Evolutionary conservation across 2,113 vertebrate genomes (phyloP).

Genomic region (Actinemys pallida): DNA sequence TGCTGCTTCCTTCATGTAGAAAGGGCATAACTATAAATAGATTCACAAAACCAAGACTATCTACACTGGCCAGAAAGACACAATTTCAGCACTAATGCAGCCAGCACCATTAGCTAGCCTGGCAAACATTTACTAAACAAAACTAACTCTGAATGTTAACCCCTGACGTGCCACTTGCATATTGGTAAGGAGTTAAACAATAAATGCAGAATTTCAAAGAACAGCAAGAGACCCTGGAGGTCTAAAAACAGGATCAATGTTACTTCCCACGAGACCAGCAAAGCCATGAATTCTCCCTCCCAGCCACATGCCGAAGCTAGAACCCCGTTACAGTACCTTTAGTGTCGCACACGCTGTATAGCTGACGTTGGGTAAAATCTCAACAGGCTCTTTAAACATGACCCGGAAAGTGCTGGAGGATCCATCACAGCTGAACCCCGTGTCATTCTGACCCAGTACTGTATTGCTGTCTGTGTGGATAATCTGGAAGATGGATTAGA

Average conservation of each 20-base stretch:
- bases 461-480: slow-evolving; percentile 99
- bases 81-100: fast-evolving
- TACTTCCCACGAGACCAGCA: fast-evolving
- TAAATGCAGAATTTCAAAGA: neutral
- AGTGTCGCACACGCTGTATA: slow-evolving; percentile 96
- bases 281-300: fast-evolving
- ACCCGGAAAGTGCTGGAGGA: slow-evolving; percentile 96
- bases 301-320: fast-evolving
- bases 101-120: fast-evolving
- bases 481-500: slow-evolving; percentile 79
- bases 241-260: fast-evolving
- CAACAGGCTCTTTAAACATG: slow-evolving; percentile 98
- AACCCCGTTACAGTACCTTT: slow-evolving; percentile 81
- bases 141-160: neutral
- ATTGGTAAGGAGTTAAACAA: neutral
- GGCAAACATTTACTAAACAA: neutral
- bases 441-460: slow-evolving; percentile 95
- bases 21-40: neutral
- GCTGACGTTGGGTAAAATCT: slow-evolving; percentile 95
- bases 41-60: too few relatives aligned
- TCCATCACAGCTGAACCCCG: slow-evolving; percentile 97
- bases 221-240: fast-evolving
- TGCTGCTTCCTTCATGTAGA: fast-evolving
- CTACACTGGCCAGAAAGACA: neutral
- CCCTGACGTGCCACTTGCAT: fast-evolving